Evolutionary conservation across 64 coral and sea anemone genomes (phyloP).

Genomic region (Montipora capricornis): DNA sequence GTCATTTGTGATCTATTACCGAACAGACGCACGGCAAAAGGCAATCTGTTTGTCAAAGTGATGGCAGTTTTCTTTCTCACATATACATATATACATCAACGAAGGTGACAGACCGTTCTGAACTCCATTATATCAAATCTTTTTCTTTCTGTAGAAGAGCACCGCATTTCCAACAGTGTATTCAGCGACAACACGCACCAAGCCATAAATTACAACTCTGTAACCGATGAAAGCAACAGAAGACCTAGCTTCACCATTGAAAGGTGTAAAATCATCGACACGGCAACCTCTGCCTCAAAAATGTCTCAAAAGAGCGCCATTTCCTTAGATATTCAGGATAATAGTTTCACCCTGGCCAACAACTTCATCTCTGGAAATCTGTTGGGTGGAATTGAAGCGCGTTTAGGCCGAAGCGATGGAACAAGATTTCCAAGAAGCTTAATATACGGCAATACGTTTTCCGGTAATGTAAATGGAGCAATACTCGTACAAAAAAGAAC

Average conservation of each 20-base stretch:
- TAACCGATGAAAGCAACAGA: neutral
- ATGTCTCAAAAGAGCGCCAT: neutral
- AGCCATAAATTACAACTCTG: neutral
- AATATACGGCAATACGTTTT: conserved; percentile 72
- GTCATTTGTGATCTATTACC: too few species aligned
- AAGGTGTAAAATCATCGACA: conserved; percentile 31
- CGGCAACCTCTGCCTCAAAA: neutral
- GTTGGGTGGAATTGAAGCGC: conserved; percentile 48
- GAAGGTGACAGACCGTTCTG: too few species aligned
- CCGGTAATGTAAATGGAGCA: conserved; percentile 59
- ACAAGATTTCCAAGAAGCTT: conserved; percentile 22
- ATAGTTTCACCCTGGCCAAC: conserved; percentile 18
- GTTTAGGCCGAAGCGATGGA: conserved; percentile 45
- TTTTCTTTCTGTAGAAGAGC: neutral
- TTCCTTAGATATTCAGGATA: conserved; percentile 31
- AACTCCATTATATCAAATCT: too few species aligned
- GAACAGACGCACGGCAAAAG: too few species aligned
- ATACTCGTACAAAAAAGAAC: neutral
- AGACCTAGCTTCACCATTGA: neutral
- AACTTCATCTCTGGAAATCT: conserved; percentile 50
- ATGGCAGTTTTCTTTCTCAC: too few species aligned
- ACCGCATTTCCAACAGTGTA: conserved; percentile 23
- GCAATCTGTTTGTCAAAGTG: too few species aligned
- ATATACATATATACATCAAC: too few species aligned
- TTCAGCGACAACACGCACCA: neutral